Evolutionary conservation across 2,888 invertebrate genomes (phyloP).

Genomic region (Drosophila percnosoma): DNA sequence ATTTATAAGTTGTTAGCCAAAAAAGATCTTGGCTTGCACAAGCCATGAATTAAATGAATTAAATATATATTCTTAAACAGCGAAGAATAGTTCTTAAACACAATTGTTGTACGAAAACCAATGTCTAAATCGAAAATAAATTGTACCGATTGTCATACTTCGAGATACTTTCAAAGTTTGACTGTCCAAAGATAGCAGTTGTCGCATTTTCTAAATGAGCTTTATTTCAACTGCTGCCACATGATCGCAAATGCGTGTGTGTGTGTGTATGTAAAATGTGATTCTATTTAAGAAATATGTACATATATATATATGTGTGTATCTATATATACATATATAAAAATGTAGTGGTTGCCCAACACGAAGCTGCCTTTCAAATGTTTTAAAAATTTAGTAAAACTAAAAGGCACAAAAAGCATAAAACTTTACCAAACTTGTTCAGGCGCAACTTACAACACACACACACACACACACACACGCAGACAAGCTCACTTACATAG

Average conservation of each 20-base stretch:
- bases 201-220: slow-evolving; percentile 31
- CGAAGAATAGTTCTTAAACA: background rate
- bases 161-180: background rate
- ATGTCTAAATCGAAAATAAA: background rate
- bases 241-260: slow-evolving; percentile 14
- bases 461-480: background rate
- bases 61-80: background rate
- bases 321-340: background rate
- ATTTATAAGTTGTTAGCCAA: background rate
- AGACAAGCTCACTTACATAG: background rate
- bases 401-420: slow-evolving; percentile 41
- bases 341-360: slow-evolving; percentile 16
- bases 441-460: slow-evolving; percentile 21
- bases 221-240: slow-evolving; percentile 40
- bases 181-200: background rate
- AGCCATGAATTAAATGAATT: background rate
- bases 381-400: slow-evolving; percentile 64
- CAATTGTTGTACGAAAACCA: background rate
- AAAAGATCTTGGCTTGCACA: background rate
- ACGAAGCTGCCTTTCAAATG: slow-evolving; percentile 44
- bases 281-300: slow-evolving; percentile 13
- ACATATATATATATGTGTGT: background rate
- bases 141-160: background rate
- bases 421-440: slow-evolving; percentile 49
- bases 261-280: slow-evolving; percentile 16